Percentiles rank a stretch among this genome's conserved stretches.
phyloP scores from a whole-genome alignment of 2,113 vertebrate genomes.

The Pao palembangensis region DNA sequence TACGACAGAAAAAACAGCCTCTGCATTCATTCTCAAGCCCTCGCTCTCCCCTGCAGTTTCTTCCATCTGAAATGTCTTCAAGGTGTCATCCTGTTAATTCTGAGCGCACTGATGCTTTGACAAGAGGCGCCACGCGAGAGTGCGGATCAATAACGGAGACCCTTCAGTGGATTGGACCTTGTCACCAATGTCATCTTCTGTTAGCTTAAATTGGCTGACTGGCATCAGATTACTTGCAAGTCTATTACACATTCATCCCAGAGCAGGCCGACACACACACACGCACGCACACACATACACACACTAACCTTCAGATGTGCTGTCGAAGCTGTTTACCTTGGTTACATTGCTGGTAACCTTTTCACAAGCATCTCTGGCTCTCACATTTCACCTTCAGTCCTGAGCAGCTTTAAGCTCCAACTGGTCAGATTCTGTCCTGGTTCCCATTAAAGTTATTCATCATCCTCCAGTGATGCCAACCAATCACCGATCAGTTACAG shows the following conservation, averaged over 20 bases:
- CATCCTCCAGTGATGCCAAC: neutral
- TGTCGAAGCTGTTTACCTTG: slow-evolving; percentile 29
- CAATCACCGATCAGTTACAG: neutral
- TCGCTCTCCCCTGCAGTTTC: slow-evolving; percentile 6
- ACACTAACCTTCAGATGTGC: slow-evolving; percentile 46
- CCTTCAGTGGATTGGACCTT: slow-evolving; percentile 33
- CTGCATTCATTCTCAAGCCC: neutral
- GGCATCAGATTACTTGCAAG: slow-evolving; percentile 32
- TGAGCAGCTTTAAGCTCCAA: slow-evolving; percentile 15
- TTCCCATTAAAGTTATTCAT: too few relatives aligned
- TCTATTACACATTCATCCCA: slow-evolving; percentile 26
- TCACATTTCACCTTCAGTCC: slow-evolving; percentile 9
- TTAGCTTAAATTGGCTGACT: slow-evolving; percentile 37
- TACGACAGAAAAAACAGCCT: too few relatives aligned
- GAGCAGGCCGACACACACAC: neutral
- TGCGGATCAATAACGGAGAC: slow-evolving; percentile 29
- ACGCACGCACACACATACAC: neutral
- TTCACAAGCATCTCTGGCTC: slow-evolving; percentile 10
- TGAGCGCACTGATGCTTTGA: slow-evolving; percentile 27
- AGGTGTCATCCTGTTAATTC: slow-evolving; percentile 50
- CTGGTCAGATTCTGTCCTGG: neutral
- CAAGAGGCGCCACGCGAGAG: slow-evolving; percentile 16
- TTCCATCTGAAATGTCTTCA: slow-evolving; percentile 17
- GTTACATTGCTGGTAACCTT: slow-evolving; percentile 39
- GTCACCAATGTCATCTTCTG: slow-evolving; percentile 53